These are phyloP conservation scores for Ia io DNA, from an alignment of 2,113 vertebrate species.

Conservation along the genomic window DNA sequence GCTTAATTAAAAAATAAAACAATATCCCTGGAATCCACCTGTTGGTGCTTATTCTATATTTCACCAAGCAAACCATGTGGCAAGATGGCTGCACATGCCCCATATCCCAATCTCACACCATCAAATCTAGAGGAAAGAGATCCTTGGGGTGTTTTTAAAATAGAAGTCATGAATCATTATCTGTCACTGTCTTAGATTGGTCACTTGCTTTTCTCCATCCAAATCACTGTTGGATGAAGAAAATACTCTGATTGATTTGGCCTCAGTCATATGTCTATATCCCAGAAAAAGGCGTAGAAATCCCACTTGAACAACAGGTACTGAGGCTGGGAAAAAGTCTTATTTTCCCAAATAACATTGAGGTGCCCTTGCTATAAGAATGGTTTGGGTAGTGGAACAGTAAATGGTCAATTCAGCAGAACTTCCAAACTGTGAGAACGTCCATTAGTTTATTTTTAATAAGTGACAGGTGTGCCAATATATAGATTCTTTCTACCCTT, in stretches of 20 bases:
- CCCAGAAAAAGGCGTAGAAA: not conserved
- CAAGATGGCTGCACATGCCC: not conserved
- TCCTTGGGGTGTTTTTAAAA: not conserved
- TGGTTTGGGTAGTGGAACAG: not conserved
- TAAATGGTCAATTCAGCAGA: not conserved
- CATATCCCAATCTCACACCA: not conserved
- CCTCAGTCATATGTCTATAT: not conserved
- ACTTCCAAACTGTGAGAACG: not conserved
- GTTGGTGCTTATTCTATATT: not conserved
- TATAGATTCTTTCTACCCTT: not conserved
- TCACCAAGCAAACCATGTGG: not conserved
- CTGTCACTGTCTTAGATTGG: not conserved
- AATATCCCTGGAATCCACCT: not conserved
- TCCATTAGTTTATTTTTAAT: not conserved
- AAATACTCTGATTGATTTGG: not conserved
- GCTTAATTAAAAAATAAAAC: not conserved
- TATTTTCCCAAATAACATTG: not conserved
- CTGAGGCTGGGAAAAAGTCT: not conserved
- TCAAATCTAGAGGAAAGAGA: not conserved
- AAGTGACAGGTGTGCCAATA: not conserved
- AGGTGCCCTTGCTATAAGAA: not conserved
- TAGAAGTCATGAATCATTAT: not conserved
- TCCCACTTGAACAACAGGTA: not conserved
- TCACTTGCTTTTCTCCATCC: not conserved
- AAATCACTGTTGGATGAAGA: too few species aligned